Evolutionary conservation across 2,888 invertebrate species (phyloP), one percentile per base, ranked within the genome.

Genomic region (Synergus umbraculus): DNA sequence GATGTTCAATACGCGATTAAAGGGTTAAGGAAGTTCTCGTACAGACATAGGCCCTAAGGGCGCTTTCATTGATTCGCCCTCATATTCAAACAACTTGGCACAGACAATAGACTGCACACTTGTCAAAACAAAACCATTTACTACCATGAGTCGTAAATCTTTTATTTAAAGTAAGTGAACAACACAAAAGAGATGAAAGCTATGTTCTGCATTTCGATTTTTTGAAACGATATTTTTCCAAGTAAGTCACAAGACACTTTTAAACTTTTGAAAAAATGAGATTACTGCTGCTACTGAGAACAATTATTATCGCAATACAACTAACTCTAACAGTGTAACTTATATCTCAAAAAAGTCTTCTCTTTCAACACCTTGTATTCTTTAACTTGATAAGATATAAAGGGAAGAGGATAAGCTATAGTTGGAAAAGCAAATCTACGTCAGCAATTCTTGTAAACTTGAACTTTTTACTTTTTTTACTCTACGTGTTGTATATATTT

Each of bases 31-130:
- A 29, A 37, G 37, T 54, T 73, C 37, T 37, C 10, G 37, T 13
- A 46, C 46, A 67, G 67, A 22, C 44, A 46, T 67, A 67, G 43
- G 9, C 18, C 44, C 43, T 22, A 67, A 44, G 67, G 67, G 44
- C 22, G 67, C 43, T 67, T 67, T 54, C 73, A 73, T 41, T 73
- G 37, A 73, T 73, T 54, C 73, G 73, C 73, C 73, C 73, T 73
- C 37, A 73, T n/a, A 12, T 69, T 69, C 29, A 13, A 69, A 13
- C 46, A 46, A 46, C n/a, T 73, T 73, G 10, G 12, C 73, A 66
- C 66, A 29, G 41, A 73, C 73, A 73, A 73, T 73, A 37, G 54
- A 22, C 54, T 37, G 29, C 18, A n/a, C 73, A 54, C 73, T 67
- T 43, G 5, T 67, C 37, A 73, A 54, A 54, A 73, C 29, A 54